phyloP scores from a whole-genome alignment of 2,113 vertebrate genomes.

The Xiphophorus couchianus region DNA sequence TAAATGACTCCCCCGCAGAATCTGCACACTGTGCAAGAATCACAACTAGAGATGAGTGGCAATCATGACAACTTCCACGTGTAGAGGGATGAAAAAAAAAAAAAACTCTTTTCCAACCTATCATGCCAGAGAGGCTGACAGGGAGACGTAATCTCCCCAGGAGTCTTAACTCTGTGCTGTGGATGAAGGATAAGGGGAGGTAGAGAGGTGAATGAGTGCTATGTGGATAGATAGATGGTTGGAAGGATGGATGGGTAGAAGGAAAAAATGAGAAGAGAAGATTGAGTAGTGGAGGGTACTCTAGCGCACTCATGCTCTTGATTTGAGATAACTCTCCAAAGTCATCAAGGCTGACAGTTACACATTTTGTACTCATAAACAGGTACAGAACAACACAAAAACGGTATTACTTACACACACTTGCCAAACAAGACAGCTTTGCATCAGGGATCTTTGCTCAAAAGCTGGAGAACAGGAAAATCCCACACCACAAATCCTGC shows the following conservation, averaged over 20 bases:
- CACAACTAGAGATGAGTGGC: conserved; percentile 61
- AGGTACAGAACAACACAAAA: conserved; percentile 10
- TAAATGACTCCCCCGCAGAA: conserved; percentile 48
- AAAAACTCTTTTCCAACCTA: conserved; percentile 55
- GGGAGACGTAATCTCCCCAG: conserved; percentile 67
- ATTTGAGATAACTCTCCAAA: conserved; percentile 59
- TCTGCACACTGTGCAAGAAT: conserved; percentile 56
- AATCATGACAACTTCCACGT: conserved; percentile 66
- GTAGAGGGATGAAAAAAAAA: conserved; percentile 41
- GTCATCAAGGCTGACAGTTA: conserved; percentile 23
- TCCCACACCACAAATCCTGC: conserved; percentile 61
- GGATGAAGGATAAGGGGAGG: conserved; percentile 58
- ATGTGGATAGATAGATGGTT: conserved; percentile 47
- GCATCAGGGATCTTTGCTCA: conserved; percentile 67
- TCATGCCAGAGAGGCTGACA: conserved; percentile 66
- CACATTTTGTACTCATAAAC: conserved; percentile 14
- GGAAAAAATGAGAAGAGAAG: conserved; percentile 3
- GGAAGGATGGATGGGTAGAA: conserved; percentile 36
- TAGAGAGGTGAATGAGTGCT: conserved; percentile 30
- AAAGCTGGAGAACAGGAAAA: conserved; percentile 61
- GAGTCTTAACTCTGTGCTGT: conserved; percentile 56
- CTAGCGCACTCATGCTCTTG: conserved; percentile 40
- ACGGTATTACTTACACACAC: conserved; percentile 19
- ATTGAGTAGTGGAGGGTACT: conserved; percentile 17
- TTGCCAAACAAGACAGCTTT: conserved; percentile 66